These are phyloP conservation scores for Globia sparganii DNA, from an alignment of 2,888 invertebrate genomes.

Conservation along the genomic window DNA sequence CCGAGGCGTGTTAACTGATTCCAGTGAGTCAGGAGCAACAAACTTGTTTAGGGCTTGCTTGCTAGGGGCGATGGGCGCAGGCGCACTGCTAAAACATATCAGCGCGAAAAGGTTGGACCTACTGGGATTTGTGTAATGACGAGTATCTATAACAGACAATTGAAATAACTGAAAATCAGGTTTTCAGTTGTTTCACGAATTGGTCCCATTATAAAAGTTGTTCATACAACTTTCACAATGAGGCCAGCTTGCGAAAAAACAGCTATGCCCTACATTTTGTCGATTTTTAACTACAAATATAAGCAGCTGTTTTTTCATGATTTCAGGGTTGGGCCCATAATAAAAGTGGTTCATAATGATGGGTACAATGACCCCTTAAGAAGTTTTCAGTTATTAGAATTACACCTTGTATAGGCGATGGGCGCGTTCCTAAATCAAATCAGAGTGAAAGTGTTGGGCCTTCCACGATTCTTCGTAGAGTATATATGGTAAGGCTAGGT, in stretches of 20 bases:
- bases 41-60: too few relatives aligned
- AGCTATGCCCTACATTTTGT: too few relatives aligned
- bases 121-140: slow-evolving; percentile 21
- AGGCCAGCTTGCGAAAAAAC: neutral
- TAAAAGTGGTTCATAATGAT: too few relatives aligned
- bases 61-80: slow-evolving; percentile 54
- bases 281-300: too few relatives aligned
- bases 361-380: neutral
- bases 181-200: too few relatives aligned
- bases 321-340: neutral
- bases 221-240: neutral
- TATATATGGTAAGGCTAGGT: too few relatives aligned
- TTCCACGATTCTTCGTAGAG: too few relatives aligned
- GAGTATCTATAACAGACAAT: neutral
- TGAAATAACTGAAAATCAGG: neutral
- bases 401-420: neutral
- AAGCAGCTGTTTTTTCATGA: neutral
- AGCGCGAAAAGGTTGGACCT: slow-evolving; percentile 17
- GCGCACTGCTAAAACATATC: slow-evolving; percentile 40
- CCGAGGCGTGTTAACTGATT: slow-evolving; percentile 62
- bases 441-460: neutral
- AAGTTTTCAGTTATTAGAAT: neutral
- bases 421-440: neutral
- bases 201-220: too few relatives aligned
- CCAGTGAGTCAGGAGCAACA: slow-evolving; percentile 51